Conservation (phyloP, 2,888 invertebrate species). For the Diabrotica balteata region DNA sequence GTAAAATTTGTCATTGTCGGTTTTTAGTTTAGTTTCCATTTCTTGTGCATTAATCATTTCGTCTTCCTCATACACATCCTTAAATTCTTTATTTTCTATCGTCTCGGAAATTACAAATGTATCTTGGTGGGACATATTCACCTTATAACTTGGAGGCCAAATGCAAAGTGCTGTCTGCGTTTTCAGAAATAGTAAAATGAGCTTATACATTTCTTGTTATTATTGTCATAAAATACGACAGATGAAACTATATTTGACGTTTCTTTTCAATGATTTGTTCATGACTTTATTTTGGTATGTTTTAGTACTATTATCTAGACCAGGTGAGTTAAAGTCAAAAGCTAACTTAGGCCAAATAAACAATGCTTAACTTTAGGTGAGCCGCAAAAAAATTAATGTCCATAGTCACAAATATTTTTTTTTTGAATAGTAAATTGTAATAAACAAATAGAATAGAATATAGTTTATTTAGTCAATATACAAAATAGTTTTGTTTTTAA, state of each 20-base stretch:
- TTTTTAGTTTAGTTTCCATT: conserved; percentile 25
- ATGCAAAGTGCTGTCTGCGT: conserved; percentile 32
- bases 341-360: too few species aligned
- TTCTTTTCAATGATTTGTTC: conserved; percentile 13
- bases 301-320: too few species aligned
- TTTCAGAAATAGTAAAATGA: conserved; percentile 7
- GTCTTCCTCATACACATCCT: conserved; percentile 57
- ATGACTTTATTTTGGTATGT: too few species aligned
- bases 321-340: too few species aligned
- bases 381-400: too few species aligned
- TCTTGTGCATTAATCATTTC: conserved; percentile 50
- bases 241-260: neutral
- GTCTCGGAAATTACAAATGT: conserved; percentile 55
- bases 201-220: neutral
- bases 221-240: conserved; percentile 1
- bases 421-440: too few species aligned
- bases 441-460: too few species aligned
- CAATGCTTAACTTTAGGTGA: too few species aligned
- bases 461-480: too few species aligned
- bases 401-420: too few species aligned
- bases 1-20: conserved; percentile 38
- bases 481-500: too few species aligned
- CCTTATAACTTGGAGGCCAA: conserved; percentile 57
- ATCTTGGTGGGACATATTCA: conserved; percentile 55
- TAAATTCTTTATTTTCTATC: conserved; percentile 54